These are phyloP conservation scores for Euplexia lucipara DNA, from an alignment of 2,888 invertebrate species.

Conservation along the genomic window DNA sequence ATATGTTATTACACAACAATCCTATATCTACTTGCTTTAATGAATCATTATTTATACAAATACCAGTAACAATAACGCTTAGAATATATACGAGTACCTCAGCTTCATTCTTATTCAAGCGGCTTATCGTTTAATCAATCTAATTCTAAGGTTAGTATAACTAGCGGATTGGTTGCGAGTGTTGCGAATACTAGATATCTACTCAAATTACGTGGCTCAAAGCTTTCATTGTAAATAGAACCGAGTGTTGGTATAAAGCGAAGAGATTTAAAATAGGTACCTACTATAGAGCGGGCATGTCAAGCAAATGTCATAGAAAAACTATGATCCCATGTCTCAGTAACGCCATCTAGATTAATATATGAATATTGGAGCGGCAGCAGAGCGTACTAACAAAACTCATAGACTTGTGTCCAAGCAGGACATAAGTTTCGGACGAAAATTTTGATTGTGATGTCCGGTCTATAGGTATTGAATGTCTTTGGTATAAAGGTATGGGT, in stretches of 20 bases:
- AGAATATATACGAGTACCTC: constrained; percentile 12
- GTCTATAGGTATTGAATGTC: no score
- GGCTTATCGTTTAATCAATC: constrained; percentile 61
- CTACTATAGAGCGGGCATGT: no score
- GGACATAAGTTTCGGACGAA: no score
- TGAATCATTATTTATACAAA: constrained; percentile 25
- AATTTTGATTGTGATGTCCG: no score
- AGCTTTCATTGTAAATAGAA: constrained; percentile 65
- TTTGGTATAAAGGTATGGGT: no score
- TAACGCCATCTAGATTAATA: no score
- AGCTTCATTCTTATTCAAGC: constrained; percentile 55
- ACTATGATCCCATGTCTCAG: no score
- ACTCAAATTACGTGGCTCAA: constrained; percentile 69
- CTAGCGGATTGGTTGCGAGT: constrained; percentile 55
- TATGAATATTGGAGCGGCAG: no score
- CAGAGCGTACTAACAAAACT: no score
- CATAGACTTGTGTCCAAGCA: no score
- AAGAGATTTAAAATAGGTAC: no score
- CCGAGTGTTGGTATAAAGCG: constrained; percentile 28
- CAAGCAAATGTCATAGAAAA: no score
- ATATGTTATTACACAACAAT: background rate
- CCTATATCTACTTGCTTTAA: background rate
- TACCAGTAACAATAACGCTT: constrained; percentile 23
- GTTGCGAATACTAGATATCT: constrained; percentile 62
- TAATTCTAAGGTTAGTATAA: constrained; percentile 64